These are phyloP conservation scores for Enhydra lutris DNA, from an alignment of 2,113 vertebrate genomes.

Conservation along the genomic window DNA sequence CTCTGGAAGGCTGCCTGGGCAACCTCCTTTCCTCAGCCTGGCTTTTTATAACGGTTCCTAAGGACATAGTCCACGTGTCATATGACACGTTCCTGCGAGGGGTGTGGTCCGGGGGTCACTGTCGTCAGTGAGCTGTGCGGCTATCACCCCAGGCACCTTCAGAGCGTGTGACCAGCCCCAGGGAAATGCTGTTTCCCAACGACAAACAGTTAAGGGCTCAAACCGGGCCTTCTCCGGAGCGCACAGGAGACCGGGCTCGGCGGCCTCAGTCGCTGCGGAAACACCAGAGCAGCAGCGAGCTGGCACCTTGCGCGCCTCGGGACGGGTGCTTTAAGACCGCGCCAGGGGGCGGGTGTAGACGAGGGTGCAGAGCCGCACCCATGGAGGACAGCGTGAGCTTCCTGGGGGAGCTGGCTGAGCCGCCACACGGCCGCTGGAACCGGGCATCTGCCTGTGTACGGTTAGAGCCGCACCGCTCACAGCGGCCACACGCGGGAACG, in stretches of 20 bases:
- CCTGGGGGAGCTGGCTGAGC: accelerated
- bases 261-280: accelerated
- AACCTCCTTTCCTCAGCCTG: background rate
- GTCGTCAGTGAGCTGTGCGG: background rate
- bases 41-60: background rate
- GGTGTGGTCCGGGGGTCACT: background rate
- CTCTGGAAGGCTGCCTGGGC: background rate
- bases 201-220: accelerated
- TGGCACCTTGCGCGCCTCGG: accelerated
- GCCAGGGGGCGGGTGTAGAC: accelerated
- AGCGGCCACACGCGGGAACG: accelerated
- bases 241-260: accelerated
- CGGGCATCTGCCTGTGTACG: accelerated
- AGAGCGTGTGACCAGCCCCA: background rate
- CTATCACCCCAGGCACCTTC: background rate
- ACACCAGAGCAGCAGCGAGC: accelerated
- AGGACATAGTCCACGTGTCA: accelerated
- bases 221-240: background rate
- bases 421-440: accelerated
- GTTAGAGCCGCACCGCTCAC: accelerated
- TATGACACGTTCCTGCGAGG: accelerated
- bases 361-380: accelerated
- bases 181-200: background rate
- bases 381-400: accelerated
- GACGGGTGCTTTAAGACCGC: accelerated